These are phyloP conservation scores for Hyperopisus bebe DNA, from an alignment of 2,113 vertebrate species.

Conservation along the genomic window DNA sequence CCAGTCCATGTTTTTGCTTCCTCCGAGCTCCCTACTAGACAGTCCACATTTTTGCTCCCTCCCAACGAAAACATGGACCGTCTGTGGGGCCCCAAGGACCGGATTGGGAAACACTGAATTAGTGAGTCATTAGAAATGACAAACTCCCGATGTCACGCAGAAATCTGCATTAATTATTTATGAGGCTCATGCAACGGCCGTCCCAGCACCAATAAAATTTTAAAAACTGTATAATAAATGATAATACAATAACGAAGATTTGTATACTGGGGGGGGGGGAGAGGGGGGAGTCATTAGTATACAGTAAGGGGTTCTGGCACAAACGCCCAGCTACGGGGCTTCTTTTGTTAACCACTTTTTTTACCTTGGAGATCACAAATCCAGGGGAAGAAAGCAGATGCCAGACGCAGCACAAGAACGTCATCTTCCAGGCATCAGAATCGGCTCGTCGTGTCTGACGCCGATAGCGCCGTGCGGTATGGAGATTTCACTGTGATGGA, in stretches of 20 bases:
- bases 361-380: constrained; percentile 24
- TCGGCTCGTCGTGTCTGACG: neutral
- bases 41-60: neutral
- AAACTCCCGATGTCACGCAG: neutral
- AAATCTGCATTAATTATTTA: neutral
- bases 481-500: neutral
- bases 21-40: neutral
- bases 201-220: neutral
- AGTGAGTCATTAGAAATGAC: neutral
- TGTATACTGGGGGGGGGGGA: neutral
- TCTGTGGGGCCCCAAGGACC: neutral
- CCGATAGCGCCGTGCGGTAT: neutral
- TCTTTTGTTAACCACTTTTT: neutral
- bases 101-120: neutral
- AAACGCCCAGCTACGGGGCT: neutral
- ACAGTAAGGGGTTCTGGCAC: neutral
- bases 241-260: neutral
- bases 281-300: neutral
- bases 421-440: neutral
- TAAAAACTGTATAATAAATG: neutral
- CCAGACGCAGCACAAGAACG: neutral
- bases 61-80: neutral
- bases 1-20: neutral
- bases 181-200: neutral
- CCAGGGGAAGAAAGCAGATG: neutral